Percentiles rank a stretch among this genome's conserved stretches.
Conservation (phyloP, 2,113 vertebrate species). For the Myiagra hebetior region DNA sequence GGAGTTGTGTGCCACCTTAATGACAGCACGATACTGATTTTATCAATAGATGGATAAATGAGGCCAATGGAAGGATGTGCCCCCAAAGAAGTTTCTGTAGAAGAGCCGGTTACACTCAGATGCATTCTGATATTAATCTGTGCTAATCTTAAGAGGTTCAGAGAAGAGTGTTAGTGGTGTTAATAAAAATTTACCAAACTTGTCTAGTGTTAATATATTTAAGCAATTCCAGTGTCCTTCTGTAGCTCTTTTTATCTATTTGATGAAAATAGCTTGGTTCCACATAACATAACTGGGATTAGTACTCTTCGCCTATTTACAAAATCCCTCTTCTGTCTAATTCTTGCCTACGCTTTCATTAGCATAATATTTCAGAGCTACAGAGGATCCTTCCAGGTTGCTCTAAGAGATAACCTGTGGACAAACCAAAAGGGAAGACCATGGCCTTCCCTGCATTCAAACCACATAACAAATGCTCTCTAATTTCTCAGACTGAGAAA, state of each 20-base stretch:
- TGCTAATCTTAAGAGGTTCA: background rate
- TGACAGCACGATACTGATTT: background rate
- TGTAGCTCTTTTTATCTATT: background rate
- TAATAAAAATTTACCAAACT: background rate
- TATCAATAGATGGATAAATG: background rate
- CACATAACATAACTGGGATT: background rate
- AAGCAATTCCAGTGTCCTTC: background rate
- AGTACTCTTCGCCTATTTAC: background rate
- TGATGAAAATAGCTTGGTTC: background rate
- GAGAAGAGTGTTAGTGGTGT: background rate
- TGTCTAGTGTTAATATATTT: background rate
- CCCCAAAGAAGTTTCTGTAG: background rate
- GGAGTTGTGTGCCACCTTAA: background rate
- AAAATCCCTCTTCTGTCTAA: background rate
- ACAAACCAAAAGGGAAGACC: background rate
- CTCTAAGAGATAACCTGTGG: background rate
- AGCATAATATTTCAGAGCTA: background rate
- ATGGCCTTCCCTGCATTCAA: background rate
- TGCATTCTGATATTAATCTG: background rate
- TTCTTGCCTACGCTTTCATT: background rate
- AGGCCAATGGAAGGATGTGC: accelerated
- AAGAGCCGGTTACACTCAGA: background rate
- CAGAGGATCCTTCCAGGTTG: background rate
- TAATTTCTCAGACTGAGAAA: background rate
- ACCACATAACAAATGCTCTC: background rate